A percentile compares a stretch with the other conserved stretches of the same genome.
Evolutionary conservation across 1,140 invertebrate genomes (phyloP).

Genomic region (Ptiloglossa arizonensis): DNA sequence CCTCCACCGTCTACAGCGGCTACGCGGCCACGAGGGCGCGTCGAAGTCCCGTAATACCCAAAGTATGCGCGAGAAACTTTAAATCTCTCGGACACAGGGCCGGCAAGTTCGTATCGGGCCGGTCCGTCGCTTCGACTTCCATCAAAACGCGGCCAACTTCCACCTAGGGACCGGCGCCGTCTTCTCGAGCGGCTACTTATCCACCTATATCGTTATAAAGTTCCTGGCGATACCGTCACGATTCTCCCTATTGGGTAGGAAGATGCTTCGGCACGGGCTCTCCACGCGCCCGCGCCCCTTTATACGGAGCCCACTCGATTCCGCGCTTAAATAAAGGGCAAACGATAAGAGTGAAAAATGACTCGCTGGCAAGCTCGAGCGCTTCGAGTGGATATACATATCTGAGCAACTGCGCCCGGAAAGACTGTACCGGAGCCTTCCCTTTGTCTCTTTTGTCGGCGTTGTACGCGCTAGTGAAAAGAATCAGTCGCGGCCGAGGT

Average conservation of each 20-base stretch:
- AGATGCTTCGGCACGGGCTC: constrained; percentile 18
- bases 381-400: constrained; percentile 44
- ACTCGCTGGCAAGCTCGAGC: constrained; percentile 50
- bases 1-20: not conserved
- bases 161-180: constrained; percentile 41
- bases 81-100: constrained; percentile 67
- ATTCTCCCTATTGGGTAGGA: constrained; percentile 55
- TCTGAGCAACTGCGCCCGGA: constrained; percentile 18
- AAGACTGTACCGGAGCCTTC: constrained; percentile 37
- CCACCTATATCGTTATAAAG: constrained; percentile 59
- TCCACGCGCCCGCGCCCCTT: not conserved
- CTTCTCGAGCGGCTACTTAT: constrained; percentile 48
- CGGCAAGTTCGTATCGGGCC: constrained; percentile 73
- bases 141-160: too few species aligned
- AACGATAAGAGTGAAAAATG: constrained; percentile 67
- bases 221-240: constrained; percentile 60
- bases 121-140: constrained; percentile 60
- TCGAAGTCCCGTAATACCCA: constrained; percentile 62
- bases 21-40: not conserved
- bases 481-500: constrained; percentile 31
- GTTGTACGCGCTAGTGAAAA: constrained; percentile 32
- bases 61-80: constrained; percentile 66
- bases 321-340: constrained; percentile 59
- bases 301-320: constrained; percentile 21
- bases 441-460: constrained; percentile 55